phyloP scores from a whole-genome alignment of 2,888 invertebrate genomes.

The Stenurella melanura region DNA sequence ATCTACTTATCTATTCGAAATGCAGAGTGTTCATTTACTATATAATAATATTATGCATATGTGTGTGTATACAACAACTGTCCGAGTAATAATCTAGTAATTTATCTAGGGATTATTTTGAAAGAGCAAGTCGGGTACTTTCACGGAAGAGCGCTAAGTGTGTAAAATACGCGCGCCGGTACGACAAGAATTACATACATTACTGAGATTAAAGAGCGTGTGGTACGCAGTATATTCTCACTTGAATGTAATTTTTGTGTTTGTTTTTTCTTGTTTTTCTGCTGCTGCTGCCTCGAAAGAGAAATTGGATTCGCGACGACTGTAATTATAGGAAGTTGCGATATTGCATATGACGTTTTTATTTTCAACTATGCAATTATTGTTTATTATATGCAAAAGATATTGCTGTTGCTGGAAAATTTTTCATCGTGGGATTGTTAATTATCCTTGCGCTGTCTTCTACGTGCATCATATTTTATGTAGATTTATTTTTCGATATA shows the following conservation, averaged over 20 bases:
- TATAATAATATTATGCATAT: conserved; percentile 44
- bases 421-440: conserved; percentile 25
- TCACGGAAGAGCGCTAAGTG: conserved; percentile 65
- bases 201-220: conserved; percentile 59
- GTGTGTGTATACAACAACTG: conserved; percentile 50
- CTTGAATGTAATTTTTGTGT: conserved; percentile 52
- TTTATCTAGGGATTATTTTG: conserved; percentile 64
- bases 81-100: conserved; percentile 58
- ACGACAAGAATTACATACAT: conserved; percentile 60
- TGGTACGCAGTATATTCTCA: conserved; percentile 57
- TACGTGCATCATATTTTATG: not conserved
- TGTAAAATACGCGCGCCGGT: conserved; percentile 55
- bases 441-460: conserved; percentile 21
- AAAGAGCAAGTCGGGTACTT: conserved; percentile 65
- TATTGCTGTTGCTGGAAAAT: conserved; percentile 32
- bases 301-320: conserved; percentile 52
- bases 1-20: conserved; percentile 50
- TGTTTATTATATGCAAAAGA: conserved; percentile 43
- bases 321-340: conserved; percentile 57
- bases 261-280: conserved; percentile 43
- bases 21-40: conserved; percentile 32
- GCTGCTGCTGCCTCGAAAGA: conserved; percentile 42
- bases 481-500: not conserved
- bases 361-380: conserved; percentile 46
- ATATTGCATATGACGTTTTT: conserved; percentile 54